Base-by-base conservation (phyloP, 1,140 invertebrate species). In the Pseudomyrmex sp. region DNA sequence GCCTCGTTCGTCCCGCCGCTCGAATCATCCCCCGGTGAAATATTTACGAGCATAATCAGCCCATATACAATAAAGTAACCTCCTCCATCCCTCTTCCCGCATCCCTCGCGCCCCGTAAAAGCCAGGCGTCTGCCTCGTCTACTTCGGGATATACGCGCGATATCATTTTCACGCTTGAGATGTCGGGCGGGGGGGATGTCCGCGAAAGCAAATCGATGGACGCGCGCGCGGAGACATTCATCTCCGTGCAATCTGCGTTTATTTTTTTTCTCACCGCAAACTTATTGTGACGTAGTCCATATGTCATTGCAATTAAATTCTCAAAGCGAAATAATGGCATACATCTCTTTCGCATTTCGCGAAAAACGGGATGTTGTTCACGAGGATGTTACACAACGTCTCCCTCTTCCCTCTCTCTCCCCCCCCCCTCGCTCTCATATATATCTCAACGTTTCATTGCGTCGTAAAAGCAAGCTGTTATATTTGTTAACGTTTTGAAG, bases 11-110 rank as follows among this genome's bases (percentile, higher is more conserved):
- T 66, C 84, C 86, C 82, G 83, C 85, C 50, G 66, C 73, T 52
- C 76, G 44, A 82, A 83, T 88, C 84, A 85, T 88, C 75, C 83
- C 76, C 62, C 74, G 83, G 83, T 92, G 89, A 92, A 90, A 91
- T 91, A 91, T 91, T 91, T 89, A 89, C 89, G 80, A 84, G 89
- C 85, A 92, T 92, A 93, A 92, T 91, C 90, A 92, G 87, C 76
- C 82, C 83, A 84, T 89, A 90, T 90, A 90, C 74, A 84, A 90
- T 89, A 90, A 90, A 90, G 69, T 83, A 88, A 88, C 76, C 70
- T 23, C 63, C 63, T 69, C 35, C 35, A 48, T 46, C 7, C 54
- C 65, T 35, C 50, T 54, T 70, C 65, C 65, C 52, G 23, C 23
- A 35, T 35, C 52, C 59, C 44, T 9, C 35, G 35, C 35, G 7